Conservation (phyloP, 2,888 invertebrate species). For the Melipona beecheii region DNA sequence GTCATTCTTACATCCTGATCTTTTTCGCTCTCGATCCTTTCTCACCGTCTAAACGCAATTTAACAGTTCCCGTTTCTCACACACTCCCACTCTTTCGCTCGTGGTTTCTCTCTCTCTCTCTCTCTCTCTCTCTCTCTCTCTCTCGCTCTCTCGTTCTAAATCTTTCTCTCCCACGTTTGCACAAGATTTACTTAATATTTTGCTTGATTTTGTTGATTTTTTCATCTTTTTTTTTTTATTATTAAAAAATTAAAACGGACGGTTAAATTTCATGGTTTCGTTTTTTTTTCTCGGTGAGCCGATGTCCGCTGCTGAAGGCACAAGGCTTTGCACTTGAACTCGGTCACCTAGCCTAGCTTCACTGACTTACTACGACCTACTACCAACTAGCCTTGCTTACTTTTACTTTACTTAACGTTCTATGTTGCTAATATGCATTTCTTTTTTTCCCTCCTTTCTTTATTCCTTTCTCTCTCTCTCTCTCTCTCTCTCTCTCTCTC, state of each 20-base stretch:
- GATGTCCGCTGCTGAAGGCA: constrained; percentile 84
- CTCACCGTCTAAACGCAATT: constrained; percentile 25
- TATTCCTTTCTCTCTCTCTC: constrained; percentile 11
- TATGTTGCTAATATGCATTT: constrained; percentile 61
- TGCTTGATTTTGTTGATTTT: constrained; percentile 71
- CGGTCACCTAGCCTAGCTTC: constrained; percentile 83
- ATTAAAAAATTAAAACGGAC: constrained; percentile 83
- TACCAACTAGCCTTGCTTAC: constrained; percentile 75
- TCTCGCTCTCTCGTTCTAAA: background rate
- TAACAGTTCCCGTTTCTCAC: constrained; percentile 14
- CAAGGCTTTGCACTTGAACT: constrained; percentile 84
- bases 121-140: constrained; percentile 11
- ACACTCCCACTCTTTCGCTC: background rate
- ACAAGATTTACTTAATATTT: constrained; percentile 76
- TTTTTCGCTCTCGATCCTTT: constrained; percentile 17
- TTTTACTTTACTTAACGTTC: constrained; percentile 69
- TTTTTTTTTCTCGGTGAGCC: constrained; percentile 80
- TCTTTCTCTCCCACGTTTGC: constrained; percentile 46
- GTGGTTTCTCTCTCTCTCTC: constrained; percentile 19
- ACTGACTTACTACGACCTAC: constrained; percentile 76
- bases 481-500: constrained; percentile 10
- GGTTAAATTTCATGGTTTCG: constrained; percentile 81
- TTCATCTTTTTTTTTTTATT: constrained; percentile 57
- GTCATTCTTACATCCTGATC: constrained; percentile 3
- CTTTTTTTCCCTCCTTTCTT: constrained; percentile 10